Conservation (phyloP, 2,888 invertebrate genomes). For the Tethea ocularis region DNA sequence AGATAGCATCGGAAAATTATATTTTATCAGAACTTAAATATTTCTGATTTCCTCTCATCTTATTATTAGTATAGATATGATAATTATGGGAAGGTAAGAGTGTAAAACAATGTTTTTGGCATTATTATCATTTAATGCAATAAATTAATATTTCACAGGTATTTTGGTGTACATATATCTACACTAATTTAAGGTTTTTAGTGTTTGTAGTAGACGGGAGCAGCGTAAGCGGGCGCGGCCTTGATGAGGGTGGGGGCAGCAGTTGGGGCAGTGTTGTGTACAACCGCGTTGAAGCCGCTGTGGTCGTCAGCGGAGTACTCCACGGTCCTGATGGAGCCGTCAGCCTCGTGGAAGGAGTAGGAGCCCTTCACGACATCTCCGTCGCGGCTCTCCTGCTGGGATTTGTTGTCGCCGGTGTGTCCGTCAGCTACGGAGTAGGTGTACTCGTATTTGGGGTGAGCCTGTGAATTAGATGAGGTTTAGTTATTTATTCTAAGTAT, state of each 20-base stretch:
- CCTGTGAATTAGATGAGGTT: conserved; percentile 34
- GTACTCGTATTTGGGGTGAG: conserved; percentile 75
- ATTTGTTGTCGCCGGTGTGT: conserved; percentile 78
- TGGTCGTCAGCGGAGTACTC: conserved; percentile 77
- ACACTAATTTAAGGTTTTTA: neutral
- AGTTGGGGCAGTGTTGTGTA: conserved; percentile 45
- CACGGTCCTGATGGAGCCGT: conserved; percentile 77
- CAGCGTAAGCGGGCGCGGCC: conserved; percentile 28
- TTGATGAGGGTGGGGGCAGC: conserved; percentile 31
- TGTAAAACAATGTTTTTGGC: neutral
- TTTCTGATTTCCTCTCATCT: no score
- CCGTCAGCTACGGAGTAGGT: conserved; percentile 73
- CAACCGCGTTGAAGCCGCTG: conserved; percentile 65
- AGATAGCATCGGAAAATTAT: no score
- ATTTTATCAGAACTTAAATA: no score
- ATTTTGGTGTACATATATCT: neutral
- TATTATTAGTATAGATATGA: no score
- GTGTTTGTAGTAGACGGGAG: conserved; percentile 36
- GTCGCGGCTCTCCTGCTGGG: conserved; percentile 72
- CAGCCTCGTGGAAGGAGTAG: conserved; percentile 79
- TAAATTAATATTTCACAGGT: conserved; percentile 4
- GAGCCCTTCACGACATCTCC: conserved; percentile 83
- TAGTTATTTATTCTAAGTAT: no score
- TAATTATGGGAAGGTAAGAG: neutral
- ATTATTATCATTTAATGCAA: conserved; percentile 14